Evolutionary conservation across 2,888 invertebrate genomes (phyloP).

Genomic region (Polydrusus tereticollis): DNA sequence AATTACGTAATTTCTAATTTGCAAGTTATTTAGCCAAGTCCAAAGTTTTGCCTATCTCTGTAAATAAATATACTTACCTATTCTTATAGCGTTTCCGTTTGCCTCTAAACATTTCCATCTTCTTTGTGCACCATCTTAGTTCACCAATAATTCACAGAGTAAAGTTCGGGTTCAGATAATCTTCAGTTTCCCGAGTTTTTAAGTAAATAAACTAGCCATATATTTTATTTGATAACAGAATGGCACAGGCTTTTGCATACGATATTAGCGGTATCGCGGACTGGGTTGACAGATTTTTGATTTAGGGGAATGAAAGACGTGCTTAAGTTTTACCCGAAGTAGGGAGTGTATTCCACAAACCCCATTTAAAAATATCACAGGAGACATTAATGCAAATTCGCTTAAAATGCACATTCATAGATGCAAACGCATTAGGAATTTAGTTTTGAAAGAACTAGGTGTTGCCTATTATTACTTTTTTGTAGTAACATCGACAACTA

Average conservation of each 20-base stretch:
- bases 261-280: constrained; percentile 55
- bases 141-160: constrained; percentile 43
- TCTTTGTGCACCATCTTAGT: constrained; percentile 44
- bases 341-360: neutral
- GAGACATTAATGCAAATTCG: too few relatives aligned
- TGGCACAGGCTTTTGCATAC: constrained; percentile 56
- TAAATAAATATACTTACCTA: too few relatives aligned
- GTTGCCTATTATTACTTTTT: too few relatives aligned
- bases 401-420: too few relatives aligned
- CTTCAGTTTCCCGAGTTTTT: constrained; percentile 46
- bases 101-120: constrained; percentile 29
- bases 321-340: constrained; percentile 53
- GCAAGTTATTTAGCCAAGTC: too few relatives aligned
- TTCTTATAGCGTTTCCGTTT: too few relatives aligned
- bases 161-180: constrained; percentile 41
- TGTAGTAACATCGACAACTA: too few relatives aligned
- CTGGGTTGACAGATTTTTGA: constrained; percentile 55
- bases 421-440: too few relatives aligned
- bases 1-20: too few relatives aligned
- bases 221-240: constrained; percentile 57
- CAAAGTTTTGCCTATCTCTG: too few relatives aligned
- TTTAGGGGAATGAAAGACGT: constrained; percentile 57
- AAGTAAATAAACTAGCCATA: constrained; percentile 59
- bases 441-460: too few relatives aligned
- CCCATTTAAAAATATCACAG: too few relatives aligned